Evolutionary conservation across 2,888 invertebrate species (phyloP).

Genomic region (Altica lythri): DNA sequence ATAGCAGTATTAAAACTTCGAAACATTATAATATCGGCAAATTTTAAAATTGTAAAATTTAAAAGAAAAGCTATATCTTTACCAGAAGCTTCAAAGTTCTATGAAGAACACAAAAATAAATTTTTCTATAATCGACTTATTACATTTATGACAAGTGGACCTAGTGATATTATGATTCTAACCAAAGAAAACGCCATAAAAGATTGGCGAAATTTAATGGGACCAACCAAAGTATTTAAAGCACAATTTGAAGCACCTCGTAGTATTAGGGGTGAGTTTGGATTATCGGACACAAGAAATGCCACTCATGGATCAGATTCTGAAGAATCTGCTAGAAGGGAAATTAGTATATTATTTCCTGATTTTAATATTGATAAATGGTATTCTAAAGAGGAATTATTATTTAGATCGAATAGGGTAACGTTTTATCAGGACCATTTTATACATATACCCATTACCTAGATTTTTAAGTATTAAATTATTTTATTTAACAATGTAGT

Average conservation of each 20-base stretch:
- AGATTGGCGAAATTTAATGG: conserved; percentile 83
- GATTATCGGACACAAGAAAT: conserved; percentile 92
- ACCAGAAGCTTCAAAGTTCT: conserved; percentile 74
- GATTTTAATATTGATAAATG: conserved; percentile 73
- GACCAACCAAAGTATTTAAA: conserved; percentile 87
- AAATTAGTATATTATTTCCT: conserved; percentile 85
- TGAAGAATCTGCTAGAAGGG: conserved; percentile 70
- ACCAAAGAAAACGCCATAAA: conserved; percentile 75
- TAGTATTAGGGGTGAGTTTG: conserved; percentile 81
- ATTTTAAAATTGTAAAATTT: conserved; percentile 75
- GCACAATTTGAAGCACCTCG: conserved; percentile 78
- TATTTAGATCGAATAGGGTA: conserved; percentile 44
- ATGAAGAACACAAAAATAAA: conserved; percentile 78
- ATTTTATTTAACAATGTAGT: background rate
- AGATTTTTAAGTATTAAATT: background rate
- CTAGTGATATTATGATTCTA: conserved; percentile 79
- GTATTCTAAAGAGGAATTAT: conserved; percentile 64
- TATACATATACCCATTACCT: conserved; percentile 35
- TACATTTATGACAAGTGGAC: conserved; percentile 87
- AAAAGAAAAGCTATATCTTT: conserved; percentile 66
- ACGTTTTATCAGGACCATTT: conserved; percentile 41
- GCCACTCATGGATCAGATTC: conserved; percentile 94
- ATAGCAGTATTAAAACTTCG: conserved; percentile 71
- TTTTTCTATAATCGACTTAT: conserved; percentile 83
- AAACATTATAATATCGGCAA: conserved; percentile 66